phyloP scores from a whole-genome alignment of 2,113 vertebrate genomes.

The Anhinga anhinga region DNA sequence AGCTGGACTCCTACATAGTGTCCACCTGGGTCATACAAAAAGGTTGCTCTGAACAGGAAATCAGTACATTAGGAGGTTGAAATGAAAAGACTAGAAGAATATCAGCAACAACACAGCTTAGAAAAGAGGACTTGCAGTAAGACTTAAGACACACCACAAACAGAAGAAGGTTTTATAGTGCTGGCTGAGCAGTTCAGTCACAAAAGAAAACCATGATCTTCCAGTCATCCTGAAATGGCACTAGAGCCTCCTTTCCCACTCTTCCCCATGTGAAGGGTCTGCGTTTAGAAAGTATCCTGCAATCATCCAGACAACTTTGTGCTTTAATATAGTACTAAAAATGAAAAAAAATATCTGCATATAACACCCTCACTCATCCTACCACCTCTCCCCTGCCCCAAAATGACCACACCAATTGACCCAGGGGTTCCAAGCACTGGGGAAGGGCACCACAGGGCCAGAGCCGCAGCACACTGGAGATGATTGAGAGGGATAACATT shows the following conservation, averaged over 20 bases:
- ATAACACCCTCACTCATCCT: background rate
- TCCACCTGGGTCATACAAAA: background rate
- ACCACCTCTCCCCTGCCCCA: background rate
- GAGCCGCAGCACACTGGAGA: background rate
- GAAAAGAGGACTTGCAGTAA: background rate
- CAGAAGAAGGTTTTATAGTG: background rate
- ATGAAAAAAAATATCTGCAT: too few relatives aligned
- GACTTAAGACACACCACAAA: too few relatives aligned
- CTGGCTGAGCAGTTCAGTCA: background rate
- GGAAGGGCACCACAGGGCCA: background rate
- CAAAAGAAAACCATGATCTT: background rate
- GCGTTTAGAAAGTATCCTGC: background rate
- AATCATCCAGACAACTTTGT: background rate
- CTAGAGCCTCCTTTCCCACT: background rate
- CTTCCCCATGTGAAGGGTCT: background rate
- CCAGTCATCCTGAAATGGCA: background rate
- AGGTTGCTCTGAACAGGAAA: background rate
- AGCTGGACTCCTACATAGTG: background rate
- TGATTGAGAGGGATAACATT: background rate
- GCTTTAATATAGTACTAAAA: background rate
- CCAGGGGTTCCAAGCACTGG: background rate
- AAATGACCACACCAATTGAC: fast-evolving
- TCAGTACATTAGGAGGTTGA: background rate
- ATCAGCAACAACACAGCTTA: background rate
- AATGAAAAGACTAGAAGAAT: background rate